A percentile compares a stretch with the other conserved stretches of the same genome.
Conservation (phyloP, 2,888 invertebrate genomes). For the Cataglyphis albicans region DNA sequence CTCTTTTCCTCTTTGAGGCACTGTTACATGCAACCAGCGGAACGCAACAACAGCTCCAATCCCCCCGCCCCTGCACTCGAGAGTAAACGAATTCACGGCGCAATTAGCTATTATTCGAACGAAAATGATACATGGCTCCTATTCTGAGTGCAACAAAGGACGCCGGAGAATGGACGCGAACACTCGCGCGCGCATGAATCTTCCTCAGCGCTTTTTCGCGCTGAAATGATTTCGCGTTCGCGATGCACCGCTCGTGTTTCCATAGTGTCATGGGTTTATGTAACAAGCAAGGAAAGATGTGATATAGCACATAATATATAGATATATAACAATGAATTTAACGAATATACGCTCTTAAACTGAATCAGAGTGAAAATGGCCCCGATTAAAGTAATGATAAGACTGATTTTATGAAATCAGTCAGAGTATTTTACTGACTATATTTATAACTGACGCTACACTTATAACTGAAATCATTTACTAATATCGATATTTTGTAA, state of each 20-base stretch:
- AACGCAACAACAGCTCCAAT: slow-evolving; percentile 70
- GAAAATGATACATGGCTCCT: slow-evolving; percentile 56
- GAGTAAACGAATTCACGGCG: slow-evolving; percentile 56
- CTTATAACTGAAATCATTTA: neutral
- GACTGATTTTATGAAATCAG: neutral
- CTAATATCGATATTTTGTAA: neutral
- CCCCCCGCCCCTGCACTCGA: slow-evolving; percentile 60
- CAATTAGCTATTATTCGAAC: slow-evolving; percentile 58
- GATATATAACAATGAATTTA: neutral
- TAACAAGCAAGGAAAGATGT: slow-evolving; percentile 2
- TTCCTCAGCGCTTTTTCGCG: slow-evolving; percentile 55
- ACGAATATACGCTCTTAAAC: slow-evolving; percentile 18
- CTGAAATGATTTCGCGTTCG: slow-evolving; percentile 49
- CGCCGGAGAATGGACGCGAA: slow-evolving; percentile 48
- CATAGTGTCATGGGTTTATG: neutral
- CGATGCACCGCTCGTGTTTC: slow-evolving; percentile 48
- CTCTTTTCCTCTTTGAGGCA: slow-evolving; percentile 46
- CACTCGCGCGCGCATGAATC: slow-evolving; percentile 53
- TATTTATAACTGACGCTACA: too few species aligned
- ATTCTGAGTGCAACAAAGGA: slow-evolving; percentile 56
- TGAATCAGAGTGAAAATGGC: neutral
- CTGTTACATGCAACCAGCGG: slow-evolving; percentile 63
- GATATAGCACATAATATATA: neutral
- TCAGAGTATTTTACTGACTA: too few species aligned
- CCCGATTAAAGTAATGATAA: neutral